Conservation (phyloP, 2,113 vertebrate species). For the Pterocles burchelli region DNA sequence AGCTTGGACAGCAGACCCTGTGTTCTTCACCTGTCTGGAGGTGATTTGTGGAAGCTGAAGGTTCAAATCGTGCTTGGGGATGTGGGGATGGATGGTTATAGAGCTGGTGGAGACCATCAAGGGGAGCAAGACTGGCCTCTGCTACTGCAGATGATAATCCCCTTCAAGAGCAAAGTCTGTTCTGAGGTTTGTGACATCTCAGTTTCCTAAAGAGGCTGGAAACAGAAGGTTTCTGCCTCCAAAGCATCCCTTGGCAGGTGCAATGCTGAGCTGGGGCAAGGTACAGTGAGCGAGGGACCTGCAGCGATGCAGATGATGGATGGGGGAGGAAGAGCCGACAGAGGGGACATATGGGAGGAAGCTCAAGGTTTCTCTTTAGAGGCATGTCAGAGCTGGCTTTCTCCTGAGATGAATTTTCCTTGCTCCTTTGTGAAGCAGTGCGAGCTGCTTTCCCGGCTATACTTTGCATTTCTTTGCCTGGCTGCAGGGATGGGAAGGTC, state of each 20-base stretch:
- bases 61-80: neutral
- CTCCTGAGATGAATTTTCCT: neutral
- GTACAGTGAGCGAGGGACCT: neutral
- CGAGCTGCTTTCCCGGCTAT: neutral
- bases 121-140: neutral
- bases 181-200: neutral
- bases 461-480: neutral
- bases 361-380: conserved; percentile 3
- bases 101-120: neutral
- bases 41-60: accelerated
- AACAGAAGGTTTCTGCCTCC: neutral
- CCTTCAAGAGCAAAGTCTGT: neutral
- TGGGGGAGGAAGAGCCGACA: neutral
- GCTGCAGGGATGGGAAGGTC: neutral
- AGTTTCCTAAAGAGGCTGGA: neutral
- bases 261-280: neutral
- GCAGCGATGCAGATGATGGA: neutral
- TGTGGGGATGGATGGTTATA: accelerated
- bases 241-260: neutral
- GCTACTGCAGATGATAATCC: neutral
- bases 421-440: neutral
- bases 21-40: neutral
- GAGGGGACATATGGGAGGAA: neutral
- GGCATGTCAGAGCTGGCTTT: neutral
- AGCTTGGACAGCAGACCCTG: neutral